phyloP scores from a whole-genome alignment of 2,113 vertebrate species.

The Sapayoa aenigma region DNA sequence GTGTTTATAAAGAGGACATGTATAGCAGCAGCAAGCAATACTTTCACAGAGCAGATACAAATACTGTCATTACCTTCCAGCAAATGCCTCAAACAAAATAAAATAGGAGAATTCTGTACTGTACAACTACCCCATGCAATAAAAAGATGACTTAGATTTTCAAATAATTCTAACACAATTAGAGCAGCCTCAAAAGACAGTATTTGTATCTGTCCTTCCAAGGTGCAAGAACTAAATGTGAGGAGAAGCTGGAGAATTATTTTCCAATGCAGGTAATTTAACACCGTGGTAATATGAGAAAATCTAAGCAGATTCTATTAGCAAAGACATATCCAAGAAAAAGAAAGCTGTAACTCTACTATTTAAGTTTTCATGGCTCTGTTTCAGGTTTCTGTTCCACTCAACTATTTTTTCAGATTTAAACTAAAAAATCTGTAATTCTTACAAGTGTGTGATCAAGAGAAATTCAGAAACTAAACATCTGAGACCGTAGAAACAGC shows the following conservation, averaged over 20 bases:
- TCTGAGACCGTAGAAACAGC: neutral
- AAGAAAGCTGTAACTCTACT: neutral
- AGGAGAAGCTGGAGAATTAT: neutral
- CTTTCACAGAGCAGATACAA: neutral
- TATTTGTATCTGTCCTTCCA: neutral
- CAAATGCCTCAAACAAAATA: neutral
- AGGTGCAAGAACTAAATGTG: neutral
- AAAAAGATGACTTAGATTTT: neutral
- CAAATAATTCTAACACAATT: neutral
- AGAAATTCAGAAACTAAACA: neutral
- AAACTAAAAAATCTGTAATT: neutral
- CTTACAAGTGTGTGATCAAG: neutral
- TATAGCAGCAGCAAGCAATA: neutral
- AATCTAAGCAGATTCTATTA: neutral
- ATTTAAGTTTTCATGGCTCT: neutral
- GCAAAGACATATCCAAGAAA: neutral
- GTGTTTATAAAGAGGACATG: neutral
- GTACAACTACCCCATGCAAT: neutral
- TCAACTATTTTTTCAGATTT: neutral
- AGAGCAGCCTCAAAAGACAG: neutral
- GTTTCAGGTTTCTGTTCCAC: neutral
- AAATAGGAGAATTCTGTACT: neutral
- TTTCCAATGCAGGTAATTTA: neutral
- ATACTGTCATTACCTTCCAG: neutral
- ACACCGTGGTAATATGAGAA: neutral